Conservation (phyloP, 2,113 vertebrate species). For the Salvator merianae region DNA sequence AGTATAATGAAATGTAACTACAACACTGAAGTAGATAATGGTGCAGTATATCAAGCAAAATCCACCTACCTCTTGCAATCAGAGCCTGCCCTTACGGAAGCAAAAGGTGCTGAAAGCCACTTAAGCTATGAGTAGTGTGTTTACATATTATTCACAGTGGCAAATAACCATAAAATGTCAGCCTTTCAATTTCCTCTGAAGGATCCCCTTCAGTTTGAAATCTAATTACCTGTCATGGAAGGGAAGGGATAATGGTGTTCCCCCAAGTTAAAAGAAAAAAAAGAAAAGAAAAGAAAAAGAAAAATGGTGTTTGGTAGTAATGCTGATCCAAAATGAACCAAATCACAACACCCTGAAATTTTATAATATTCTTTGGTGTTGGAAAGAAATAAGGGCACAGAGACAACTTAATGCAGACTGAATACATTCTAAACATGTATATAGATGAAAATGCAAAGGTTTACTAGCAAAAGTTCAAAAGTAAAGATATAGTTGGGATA, state of each 20-base stretch:
- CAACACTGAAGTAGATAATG: conserved; percentile 6
- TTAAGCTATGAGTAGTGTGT: background rate
- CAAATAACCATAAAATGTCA: background rate
- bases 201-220: conserved; percentile 1
- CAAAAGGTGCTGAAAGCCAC: conserved; percentile 2
- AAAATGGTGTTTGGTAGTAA: background rate
- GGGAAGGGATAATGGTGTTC: background rate
- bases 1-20: background rate
- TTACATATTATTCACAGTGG: conserved; percentile 11
- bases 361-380: too few relatives aligned
- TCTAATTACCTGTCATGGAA: background rate
- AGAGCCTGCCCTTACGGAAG: background rate
- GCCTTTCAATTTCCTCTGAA: conserved; percentile 27
- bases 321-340: too few relatives aligned
- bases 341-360: too few relatives aligned
- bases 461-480: too few relatives aligned
- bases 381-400: too few relatives aligned
- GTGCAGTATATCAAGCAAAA: background rate
- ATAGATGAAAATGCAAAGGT: too few relatives aligned
- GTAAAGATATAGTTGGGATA: too few relatives aligned
- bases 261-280: background rate
- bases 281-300: background rate
- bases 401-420: too few relatives aligned
- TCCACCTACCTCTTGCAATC: background rate
- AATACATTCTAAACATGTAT: too few relatives aligned